Base-by-base conservation (phyloP, 1,140 invertebrate species). In the Hylaeus anthracinus region DNA sequence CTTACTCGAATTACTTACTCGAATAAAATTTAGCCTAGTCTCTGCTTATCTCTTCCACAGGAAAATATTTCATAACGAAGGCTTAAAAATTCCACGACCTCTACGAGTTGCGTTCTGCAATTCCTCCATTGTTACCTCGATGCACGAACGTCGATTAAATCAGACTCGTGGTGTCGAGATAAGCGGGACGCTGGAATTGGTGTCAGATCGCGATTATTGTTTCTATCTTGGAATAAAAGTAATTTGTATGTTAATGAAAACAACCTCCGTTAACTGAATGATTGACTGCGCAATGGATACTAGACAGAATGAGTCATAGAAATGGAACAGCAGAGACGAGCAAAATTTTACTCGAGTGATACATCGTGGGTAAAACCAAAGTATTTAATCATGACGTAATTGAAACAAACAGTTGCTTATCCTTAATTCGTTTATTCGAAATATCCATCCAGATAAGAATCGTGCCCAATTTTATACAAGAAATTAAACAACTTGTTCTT, bases 201-300 rank as follows among this genome's bases (percentile, higher is more conserved):
- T 65, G 77, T 58, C 61, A 66, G 61, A 12, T 4, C 10, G 3
- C n/a, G 45, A 79, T 79, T 39, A 61, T 72, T 72, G 58, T 56
- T 72, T 39, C 39, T 10, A 64, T 55, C 48, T 53, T 3, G 3
- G 5, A 10, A 39, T 45, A 45, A 51, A 51, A 66, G 53, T 66
- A 79, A 79, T 79, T 48, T 79, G 53, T 66, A 79, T 79, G 71
- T 73, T 79, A 79, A 79, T 79, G 77, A 73, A 79, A 72, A 79
- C 70, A 15, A 51, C 26, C 41, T 73, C 26, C 41, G 15, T 71
- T 78, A 63, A 71, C 70, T 26, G n/a, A 51, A 56, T 64, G 77
- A 79, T 79, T 39, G 60, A 48, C 43, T 56, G 60, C 51, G 72
- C 61, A 77, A 70, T 58, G 77, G 65, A 14, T 48, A 15, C 15